phyloP scores from a whole-genome alignment of 2,797 vertebrate genomes.

The Molossus alvarezi region DNA sequence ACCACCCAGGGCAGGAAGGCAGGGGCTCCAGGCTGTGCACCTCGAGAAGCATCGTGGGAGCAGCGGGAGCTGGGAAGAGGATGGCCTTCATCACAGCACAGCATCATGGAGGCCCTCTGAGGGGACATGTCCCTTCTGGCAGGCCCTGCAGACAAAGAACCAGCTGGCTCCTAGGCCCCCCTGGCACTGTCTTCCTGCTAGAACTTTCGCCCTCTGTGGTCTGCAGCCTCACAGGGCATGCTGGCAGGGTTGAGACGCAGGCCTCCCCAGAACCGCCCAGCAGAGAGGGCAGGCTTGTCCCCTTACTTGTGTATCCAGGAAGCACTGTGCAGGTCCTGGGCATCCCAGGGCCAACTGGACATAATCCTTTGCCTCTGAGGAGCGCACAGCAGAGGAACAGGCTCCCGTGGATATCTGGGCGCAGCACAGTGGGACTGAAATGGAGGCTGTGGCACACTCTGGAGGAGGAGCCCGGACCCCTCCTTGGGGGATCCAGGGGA shows the following conservation, averaged over 20 bases:
- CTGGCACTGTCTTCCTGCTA: neutral
- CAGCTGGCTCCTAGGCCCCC: too few relatives aligned
- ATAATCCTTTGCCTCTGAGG: too few relatives aligned
- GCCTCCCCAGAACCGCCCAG: neutral
- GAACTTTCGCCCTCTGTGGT: neutral
- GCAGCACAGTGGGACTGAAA: neutral
- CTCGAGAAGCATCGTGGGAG: neutral
- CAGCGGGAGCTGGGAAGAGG: too few relatives aligned
- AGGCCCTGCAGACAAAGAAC: neutral
- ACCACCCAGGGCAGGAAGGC: neutral
- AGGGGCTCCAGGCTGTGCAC: neutral
- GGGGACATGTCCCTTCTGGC: neutral
- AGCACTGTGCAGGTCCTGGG: accelerated
- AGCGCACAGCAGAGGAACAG: neutral
- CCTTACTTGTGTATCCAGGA: neutral
- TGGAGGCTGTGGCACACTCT: too few relatives aligned
- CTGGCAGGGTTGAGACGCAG: neutral
- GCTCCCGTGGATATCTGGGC: neutral
- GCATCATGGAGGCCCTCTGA: neutral
- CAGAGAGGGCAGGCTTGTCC: too few relatives aligned
- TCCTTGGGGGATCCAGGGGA: neutral
- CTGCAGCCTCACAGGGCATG: neutral
- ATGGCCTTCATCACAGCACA: neutral
- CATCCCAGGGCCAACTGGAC: neutral
- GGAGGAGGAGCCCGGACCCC: too few relatives aligned